A percentile compares a stretch with the other conserved stretches of the same genome.
Conservation (phyloP, 2,888 invertebrate species). For the Tricholauxania praeusta region DNA sequence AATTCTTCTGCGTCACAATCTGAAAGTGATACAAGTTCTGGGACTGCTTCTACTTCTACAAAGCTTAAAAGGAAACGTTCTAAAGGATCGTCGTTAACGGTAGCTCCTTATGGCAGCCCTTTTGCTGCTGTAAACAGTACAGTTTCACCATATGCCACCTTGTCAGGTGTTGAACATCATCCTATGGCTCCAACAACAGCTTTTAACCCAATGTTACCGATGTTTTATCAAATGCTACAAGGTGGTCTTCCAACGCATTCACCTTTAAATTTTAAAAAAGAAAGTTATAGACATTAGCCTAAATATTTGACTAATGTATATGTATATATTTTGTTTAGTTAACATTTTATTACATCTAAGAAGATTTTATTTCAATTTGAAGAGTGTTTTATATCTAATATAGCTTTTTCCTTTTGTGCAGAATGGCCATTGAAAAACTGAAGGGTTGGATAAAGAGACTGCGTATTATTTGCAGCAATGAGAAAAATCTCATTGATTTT, state of each 20-base stretch:
- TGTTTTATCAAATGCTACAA: conserved; percentile 45
- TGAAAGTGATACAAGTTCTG: conserved; percentile 31
- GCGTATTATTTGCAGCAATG: too few relatives aligned
- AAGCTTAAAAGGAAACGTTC: conserved; percentile 37
- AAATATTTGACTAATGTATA: background rate
- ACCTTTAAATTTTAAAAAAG: conserved; percentile 37
- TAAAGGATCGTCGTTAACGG: conserved; percentile 12
- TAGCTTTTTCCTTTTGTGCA: too few relatives aligned
- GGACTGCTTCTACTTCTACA: background rate
- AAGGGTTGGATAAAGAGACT: too few relatives aligned
- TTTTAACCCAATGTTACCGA: conserved; percentile 44
- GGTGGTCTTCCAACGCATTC: conserved; percentile 32
- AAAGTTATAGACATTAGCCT: too few relatives aligned
- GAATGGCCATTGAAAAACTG: too few relatives aligned
- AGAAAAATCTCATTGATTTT: too few relatives aligned
- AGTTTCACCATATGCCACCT: background rate
- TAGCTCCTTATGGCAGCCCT: conserved; percentile 9
- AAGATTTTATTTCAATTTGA: too few relatives aligned
- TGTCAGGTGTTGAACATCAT: conserved; percentile 12
- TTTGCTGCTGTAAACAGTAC: conserved; percentile 22
- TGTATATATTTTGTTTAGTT: conserved; percentile 11
- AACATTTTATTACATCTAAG: background rate
- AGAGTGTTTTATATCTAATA: too few relatives aligned
- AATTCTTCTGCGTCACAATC: conserved; percentile 37
- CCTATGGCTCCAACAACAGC: conserved; percentile 38